Percentiles rank a stretch among this genome's conserved stretches.
Evolutionary conservation across 2,113 vertebrate species (phyloP).

Genomic region (Gallinago paraguaiae): DNA sequence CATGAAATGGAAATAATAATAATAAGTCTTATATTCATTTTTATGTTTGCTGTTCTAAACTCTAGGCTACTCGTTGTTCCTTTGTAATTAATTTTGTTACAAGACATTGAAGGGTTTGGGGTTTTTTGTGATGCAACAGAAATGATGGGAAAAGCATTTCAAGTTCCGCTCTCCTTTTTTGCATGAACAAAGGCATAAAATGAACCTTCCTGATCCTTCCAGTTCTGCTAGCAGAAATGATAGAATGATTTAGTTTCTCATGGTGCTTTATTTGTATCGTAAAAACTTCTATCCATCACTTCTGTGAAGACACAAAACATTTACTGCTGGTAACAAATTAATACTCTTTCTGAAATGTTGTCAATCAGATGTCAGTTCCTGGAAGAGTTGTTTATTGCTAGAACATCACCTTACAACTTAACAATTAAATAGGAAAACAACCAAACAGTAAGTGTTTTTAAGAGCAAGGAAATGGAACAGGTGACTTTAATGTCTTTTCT

Average conservation of each 20-base stretch:
- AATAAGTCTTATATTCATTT: not conserved
- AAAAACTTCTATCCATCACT: constrained; percentile 25
- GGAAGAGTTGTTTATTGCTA: constrained; percentile 1
- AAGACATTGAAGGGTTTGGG: not conserved
- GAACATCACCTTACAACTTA: not conserved
- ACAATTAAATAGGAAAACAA: constrained; percentile 27
- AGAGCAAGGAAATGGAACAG: not conserved
- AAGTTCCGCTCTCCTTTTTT: not conserved
- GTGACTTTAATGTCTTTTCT: not conserved
- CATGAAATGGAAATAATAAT: not conserved
- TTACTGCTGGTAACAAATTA: constrained; percentile 33
- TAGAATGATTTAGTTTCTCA: constrained; percentile 17
- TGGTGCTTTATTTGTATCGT: constrained; percentile 5
- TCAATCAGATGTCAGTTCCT: constrained; percentile 34
- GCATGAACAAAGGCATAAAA: not conserved
- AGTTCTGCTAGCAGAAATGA: not conserved
- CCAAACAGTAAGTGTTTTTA: not conserved
- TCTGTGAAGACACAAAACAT: not conserved
- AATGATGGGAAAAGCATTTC: not conserved
- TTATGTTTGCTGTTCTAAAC: not conserved
- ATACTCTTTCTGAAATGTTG: constrained; percentile 23
- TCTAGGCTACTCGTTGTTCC: not conserved
- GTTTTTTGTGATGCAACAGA: not conserved
- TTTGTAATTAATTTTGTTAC: not conserved
- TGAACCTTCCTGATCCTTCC: not conserved